Base-by-base conservation (phyloP, 2,888 invertebrate species). In the Biston stratarius region DNA sequence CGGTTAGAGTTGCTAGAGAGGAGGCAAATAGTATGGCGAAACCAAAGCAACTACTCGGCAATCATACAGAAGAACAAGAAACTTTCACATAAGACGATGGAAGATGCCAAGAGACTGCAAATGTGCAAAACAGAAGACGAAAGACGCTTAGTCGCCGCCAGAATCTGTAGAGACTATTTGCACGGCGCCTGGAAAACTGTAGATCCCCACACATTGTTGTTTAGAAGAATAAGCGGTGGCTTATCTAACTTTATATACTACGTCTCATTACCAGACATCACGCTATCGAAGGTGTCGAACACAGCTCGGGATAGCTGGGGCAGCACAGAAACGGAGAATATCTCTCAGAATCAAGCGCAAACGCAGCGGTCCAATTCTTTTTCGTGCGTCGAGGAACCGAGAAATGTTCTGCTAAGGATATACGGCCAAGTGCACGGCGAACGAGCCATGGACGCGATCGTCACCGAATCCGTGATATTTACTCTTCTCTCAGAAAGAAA, bases 401-500 rank as follows among this genome's bases (percentile, higher is more conserved):
- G 76, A 57, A 91, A 90, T 88, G 98, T 99, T 0, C 94, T 99
- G 42, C 94, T 99, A 40, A 95, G 99, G 62, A 96, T 99, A 77
- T 99, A 99, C 89, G 99, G 99, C 0, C 98, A 99, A 83, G 97
- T 98, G 1, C 98, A 99, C 86, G 97, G 97, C 12, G 97, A 97
- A 81, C 95, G 97, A 61, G 98, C 98, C 5, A 95, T 98, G 78
- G 99, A 99, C 81, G 96, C 97, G 2, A 96, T 98, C 71, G 97
- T 99, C 60, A 98, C 98, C 5, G 99, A 99, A 87, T 98, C 99
- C 0, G 99, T 99, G 3, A 98, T 99, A 64, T 99, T 99, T 87
- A 99, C 99, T 0, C 93, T 99, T 45, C 94, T 99, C 3, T 99
- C 99, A 0, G 99, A 99, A 87, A 95, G 99, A 67, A 95, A 97